A percentile compares a stretch with the other conserved stretches of the same genome.
Evolutionary conservation across 2,797 vertebrate species (phyloP).

Genomic region (Chloroceryle inda): DNA sequence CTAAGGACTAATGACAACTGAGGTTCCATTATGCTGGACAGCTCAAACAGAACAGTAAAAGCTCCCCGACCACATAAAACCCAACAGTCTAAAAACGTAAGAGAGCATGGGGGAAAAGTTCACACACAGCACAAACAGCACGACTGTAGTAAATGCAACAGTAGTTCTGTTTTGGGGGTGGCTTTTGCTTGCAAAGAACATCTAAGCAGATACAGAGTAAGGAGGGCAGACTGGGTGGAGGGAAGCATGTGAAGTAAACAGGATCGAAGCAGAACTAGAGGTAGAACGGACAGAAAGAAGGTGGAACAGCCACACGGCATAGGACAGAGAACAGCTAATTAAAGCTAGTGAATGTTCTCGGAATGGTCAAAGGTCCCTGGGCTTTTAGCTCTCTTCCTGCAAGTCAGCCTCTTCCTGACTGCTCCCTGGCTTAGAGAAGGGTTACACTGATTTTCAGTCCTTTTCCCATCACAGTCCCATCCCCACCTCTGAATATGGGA

Average conservation of each 20-base stretch:
- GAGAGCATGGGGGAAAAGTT: constrained; percentile 32
- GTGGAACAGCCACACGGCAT: neutral
- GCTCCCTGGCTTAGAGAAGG: neutral
- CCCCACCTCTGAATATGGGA: neutral
- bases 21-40: neutral
- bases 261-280: neutral
- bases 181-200: constrained; percentile 14
- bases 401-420: neutral
- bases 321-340: constrained; percentile 20
- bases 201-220: neutral
- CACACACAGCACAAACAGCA: constrained; percentile 23
- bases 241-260: neutral
- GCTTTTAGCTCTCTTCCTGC: constrained; percentile 8
- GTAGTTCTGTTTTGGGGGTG: neutral
- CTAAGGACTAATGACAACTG: neutral
- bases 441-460: neutral
- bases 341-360: constrained; percentile 1
- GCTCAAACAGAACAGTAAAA: neutral
- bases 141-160: neutral
- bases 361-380: constrained; percentile 42
- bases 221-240: neutral
- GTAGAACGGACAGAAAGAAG: neutral
- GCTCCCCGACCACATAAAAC: neutral
- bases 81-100: neutral
- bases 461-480: neutral